Evolutionary conservation across 2,113 vertebrate species (phyloP).

Genomic region (Plecotus auritus): DNA sequence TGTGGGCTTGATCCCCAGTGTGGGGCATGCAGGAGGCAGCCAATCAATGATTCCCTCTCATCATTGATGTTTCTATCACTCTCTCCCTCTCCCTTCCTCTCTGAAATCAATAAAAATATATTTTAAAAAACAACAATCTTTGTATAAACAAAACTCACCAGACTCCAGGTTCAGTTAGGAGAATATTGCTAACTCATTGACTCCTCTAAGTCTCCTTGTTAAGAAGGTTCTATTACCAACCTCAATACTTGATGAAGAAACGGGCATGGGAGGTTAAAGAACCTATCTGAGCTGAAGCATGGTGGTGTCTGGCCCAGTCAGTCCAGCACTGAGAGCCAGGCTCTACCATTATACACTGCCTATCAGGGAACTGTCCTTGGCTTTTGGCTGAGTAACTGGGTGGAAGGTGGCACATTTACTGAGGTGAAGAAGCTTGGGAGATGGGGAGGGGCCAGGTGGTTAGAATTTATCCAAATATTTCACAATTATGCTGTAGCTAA

Average conservation of each 20-base stretch:
- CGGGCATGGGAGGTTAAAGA: not conserved
- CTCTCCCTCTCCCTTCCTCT: no score
- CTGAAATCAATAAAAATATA: no score
- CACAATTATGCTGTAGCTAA: no score
- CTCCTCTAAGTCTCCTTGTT: not conserved
- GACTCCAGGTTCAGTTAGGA: not conserved
- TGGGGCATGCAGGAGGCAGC: no score
- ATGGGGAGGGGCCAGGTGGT: fast-evolving
- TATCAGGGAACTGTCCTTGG: not conserved
- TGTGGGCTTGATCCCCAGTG: no score
- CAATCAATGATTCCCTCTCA: no score
- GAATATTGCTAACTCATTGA: fast-evolving
- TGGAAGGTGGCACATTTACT: no score
- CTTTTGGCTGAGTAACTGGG: not conserved
- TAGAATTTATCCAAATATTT: no score
- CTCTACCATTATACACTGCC: not conserved
- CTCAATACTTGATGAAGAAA: not conserved
- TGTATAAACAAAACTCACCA: not conserved
- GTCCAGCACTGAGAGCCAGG: not conserved
- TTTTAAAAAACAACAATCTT: not conserved
- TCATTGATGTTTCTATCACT: no score
- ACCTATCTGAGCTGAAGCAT: not conserved
- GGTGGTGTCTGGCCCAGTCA: not conserved
- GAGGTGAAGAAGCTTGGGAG: not conserved
- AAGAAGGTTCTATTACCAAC: not conserved